phyloP scores from a whole-genome alignment of 2,113 vertebrate species.

The Amblyopsis rosae region DNA sequence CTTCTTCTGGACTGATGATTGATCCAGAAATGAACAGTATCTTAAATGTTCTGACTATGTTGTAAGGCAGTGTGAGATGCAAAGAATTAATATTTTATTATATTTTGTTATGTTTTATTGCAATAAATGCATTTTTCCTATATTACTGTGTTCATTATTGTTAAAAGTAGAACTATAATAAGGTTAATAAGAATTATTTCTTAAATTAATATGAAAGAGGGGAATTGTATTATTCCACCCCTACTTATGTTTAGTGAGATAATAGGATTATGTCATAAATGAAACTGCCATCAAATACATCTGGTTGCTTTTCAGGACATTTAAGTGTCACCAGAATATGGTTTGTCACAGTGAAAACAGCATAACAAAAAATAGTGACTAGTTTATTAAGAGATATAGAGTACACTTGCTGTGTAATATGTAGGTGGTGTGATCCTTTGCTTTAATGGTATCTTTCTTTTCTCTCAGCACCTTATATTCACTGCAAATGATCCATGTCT shows the following conservation, averaged over 20 bases:
- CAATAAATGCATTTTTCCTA: conserved; percentile 50
- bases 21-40: not conserved
- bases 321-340: not conserved
- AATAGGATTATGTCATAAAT: not conserved
- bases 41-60: not conserved
- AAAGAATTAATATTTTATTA: not conserved
- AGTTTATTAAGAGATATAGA: not conserved
- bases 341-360: conserved; percentile 11
- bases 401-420: not conserved
- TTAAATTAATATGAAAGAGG: conserved; percentile 1
- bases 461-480: conserved; percentile 54
- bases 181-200: not conserved
- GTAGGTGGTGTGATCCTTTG: conserved; percentile 7
- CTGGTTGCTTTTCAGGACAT: conserved; percentile 12
- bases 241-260: conserved; percentile 13
- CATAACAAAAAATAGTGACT: not conserved
- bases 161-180: not conserved
- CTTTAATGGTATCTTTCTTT: conserved; percentile 31
- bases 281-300: conserved; percentile 4
- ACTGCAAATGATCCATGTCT: conserved; percentile 57
- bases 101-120: conserved; percentile 21
- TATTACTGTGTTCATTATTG: conserved; percentile 2
- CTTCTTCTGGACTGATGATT: not conserved
- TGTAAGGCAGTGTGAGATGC: conserved; percentile 1
- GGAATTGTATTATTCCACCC: not conserved